A percentile compares a stretch with the other conserved stretches of the same genome.
These are phyloP conservation scores for Ptychobarbus kaznakovi DNA, from an alignment of 2,797 vertebrate species.

Conservation along the genomic window DNA sequence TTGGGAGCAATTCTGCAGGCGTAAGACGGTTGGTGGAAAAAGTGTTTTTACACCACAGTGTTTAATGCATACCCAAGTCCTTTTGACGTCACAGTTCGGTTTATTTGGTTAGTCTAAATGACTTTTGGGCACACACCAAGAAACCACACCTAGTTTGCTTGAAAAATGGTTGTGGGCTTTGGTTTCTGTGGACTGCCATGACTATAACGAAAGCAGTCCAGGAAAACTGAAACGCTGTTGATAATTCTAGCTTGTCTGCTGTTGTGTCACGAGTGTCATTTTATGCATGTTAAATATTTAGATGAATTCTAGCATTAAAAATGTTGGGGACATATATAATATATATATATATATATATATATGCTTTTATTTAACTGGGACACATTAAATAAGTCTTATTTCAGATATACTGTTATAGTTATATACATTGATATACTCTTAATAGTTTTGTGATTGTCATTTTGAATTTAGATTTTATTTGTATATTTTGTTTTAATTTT, in stretches of 20 bases:
- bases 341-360: too few species aligned
- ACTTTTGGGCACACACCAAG: background rate
- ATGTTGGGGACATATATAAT: too few species aligned
- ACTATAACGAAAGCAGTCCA: background rate
- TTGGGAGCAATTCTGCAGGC: slow-evolving; percentile 25
- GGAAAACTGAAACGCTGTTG: background rate
- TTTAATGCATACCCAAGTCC: background rate
- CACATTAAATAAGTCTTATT: background rate
- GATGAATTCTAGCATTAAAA: background rate
- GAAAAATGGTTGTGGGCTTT: background rate
- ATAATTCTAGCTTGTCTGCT: background rate
- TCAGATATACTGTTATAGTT: background rate
- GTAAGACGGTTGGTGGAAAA: background rate
- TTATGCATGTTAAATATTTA: background rate
- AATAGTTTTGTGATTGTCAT: background rate
- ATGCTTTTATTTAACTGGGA: background rate
- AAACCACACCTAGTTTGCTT: background rate
- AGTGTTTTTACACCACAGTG: background rate
- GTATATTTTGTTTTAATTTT: too few species aligned
- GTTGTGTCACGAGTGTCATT: background rate
- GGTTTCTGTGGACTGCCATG: background rate
- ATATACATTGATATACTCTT: background rate
- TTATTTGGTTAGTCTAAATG: background rate
- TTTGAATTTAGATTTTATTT: too few species aligned
- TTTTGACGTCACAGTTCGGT: background rate